Conservation (phyloP, 2,797 vertebrate genomes). For the Pseudochirops corinnae region DNA sequence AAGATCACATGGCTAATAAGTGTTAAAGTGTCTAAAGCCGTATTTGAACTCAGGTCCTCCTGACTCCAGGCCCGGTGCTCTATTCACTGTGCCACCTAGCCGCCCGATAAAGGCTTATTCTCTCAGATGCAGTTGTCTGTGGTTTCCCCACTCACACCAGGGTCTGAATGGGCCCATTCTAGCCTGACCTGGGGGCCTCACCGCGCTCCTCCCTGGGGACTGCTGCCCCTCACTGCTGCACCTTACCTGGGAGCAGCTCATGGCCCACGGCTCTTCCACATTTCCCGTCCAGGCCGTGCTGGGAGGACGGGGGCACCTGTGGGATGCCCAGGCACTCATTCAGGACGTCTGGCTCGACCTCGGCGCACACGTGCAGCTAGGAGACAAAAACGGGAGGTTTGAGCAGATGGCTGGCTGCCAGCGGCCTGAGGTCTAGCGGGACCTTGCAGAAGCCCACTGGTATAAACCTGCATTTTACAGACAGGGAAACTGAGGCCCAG, state of each 20-base stretch:
- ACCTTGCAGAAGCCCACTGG: background rate
- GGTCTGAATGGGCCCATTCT: background rate
- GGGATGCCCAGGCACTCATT: slow-evolving; percentile 93
- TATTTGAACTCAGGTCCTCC: no score
- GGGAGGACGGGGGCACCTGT: slow-evolving; percentile 91
- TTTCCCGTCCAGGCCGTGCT: slow-evolving; percentile 91
- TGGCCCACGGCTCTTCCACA: slow-evolving; percentile 88
- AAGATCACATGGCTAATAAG: no score
- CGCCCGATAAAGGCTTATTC: background rate
- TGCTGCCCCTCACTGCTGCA: no score
- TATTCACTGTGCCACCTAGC: no score
- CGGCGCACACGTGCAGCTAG: slow-evolving; percentile 91
- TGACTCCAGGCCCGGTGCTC: no score
- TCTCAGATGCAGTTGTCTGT: no score
- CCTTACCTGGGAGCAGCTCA: slow-evolving; percentile 88
- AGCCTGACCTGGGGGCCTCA: background rate
- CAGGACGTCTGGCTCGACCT: slow-evolving; percentile 91
- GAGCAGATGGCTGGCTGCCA: background rate
- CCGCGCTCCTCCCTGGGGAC: no score
- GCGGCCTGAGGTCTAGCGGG: no score
- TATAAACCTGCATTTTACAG: rapidly evolving
- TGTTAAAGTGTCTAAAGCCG: no score
- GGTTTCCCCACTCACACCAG: background rate
- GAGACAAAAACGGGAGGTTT: slow-evolving; percentile 52
- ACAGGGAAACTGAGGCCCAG: background rate